Conservation (phyloP, 2,888 invertebrate species). For the Dromius quadrimaculatus region DNA sequence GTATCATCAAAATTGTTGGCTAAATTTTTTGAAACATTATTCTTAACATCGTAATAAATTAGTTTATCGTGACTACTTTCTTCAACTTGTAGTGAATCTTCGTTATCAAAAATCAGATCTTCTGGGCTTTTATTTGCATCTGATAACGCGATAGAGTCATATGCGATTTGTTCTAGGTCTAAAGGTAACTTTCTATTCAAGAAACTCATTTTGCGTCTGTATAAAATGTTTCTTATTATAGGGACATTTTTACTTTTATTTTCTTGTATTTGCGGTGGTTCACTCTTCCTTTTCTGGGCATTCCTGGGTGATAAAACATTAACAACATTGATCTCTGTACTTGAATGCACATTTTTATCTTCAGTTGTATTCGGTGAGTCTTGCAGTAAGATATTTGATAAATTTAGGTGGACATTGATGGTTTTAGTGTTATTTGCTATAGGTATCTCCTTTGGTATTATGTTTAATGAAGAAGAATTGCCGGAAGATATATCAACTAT, state of each 20-base stretch:
- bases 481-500: conserved; percentile 62
- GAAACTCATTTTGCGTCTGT: conserved; percentile 52
- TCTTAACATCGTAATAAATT: conserved; percentile 63
- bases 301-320: conserved; percentile 57
- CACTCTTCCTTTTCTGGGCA: conserved; percentile 64
- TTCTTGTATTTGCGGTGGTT: conserved; percentile 62
- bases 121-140: conserved; percentile 59
- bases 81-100: conserved; percentile 71
- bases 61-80: conserved; percentile 71
- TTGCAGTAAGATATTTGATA: conserved; percentile 37
- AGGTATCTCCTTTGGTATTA: conserved; percentile 6
- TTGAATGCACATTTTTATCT: conserved; percentile 11
- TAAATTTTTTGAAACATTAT: conserved; percentile 47
- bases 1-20: conserved; percentile 40
- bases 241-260: conserved; percentile 64
- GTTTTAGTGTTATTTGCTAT: conserved; percentile 16
- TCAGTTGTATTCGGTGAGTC: conserved; percentile 4
- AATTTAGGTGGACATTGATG: conserved; percentile 36
- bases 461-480: neutral
- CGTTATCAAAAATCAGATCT: conserved; percentile 67
- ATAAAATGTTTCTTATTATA: conserved; percentile 50
- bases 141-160: conserved; percentile 55
- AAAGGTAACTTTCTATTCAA: conserved; percentile 51
- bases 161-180: conserved; percentile 58
- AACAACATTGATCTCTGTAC: conserved; percentile 43